phyloP scores from a whole-genome alignment of 2,113 vertebrate species.

The Ranitomeya variabilis region DNA sequence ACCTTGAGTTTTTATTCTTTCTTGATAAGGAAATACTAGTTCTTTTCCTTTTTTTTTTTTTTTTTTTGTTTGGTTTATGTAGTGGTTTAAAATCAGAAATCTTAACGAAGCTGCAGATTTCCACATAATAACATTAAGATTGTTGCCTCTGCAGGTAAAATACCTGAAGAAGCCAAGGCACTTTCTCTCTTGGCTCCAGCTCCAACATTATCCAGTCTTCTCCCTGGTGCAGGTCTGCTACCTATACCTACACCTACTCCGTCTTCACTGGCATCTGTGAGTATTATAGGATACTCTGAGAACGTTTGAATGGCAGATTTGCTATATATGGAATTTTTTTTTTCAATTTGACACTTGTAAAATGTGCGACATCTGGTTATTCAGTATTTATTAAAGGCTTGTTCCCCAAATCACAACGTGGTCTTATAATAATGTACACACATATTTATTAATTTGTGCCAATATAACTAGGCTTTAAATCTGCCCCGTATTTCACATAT shows the following conservation, averaged over 20 bases:
- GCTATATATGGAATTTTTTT: no score
- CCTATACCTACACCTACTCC: constrained; percentile 83
- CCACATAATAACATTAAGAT: constrained; percentile 72
- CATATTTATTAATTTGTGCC: no score
- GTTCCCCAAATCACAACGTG: no score
- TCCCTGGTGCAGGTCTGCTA: constrained; percentile 91
- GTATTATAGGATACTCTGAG: constrained; percentile 38
- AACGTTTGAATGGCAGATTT: no score
- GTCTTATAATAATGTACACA: no score
- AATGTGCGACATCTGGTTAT: no score
- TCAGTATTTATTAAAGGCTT: no score
- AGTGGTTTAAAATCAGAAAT: constrained; percentile 72
- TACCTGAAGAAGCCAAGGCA: constrained; percentile 97
- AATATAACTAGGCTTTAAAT: no score
- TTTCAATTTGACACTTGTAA: no score
- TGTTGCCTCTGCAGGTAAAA: constrained; percentile 92
- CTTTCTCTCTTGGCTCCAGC: constrained; percentile 91
- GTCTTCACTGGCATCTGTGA: constrained; percentile 69
- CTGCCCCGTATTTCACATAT: no score
- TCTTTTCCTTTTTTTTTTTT: constrained; percentile 61
- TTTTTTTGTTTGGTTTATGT: constrained; percentile 70
- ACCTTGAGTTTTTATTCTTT: constrained; percentile 75
- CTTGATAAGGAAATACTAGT: constrained; percentile 77
- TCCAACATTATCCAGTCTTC: constrained; percentile 84
- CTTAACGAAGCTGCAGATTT: constrained; percentile 60